These are phyloP conservation scores for Galeruca laticollis DNA, from an alignment of 2,888 invertebrate species.

Conservation along the genomic window DNA sequence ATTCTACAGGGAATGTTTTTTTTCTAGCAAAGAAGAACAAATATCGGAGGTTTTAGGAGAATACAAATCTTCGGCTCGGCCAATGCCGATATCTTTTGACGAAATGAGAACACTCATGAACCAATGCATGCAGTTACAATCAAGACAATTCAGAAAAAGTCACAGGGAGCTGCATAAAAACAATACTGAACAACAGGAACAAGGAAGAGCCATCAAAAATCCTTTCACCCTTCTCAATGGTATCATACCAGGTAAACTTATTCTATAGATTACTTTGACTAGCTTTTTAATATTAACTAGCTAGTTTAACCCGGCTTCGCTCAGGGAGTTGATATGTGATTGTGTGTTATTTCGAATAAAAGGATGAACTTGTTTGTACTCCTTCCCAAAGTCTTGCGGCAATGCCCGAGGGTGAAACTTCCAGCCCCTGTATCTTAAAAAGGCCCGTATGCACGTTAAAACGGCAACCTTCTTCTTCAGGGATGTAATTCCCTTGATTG, in stretches of 20 bases:
- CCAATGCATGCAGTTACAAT: slow-evolving; percentile 80
- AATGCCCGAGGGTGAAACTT: too few species aligned
- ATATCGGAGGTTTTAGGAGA: slow-evolving; percentile 74
- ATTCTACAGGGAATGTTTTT: slow-evolving; percentile 19
- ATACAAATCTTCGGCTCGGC: slow-evolving; percentile 73
- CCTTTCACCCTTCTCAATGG: slow-evolving; percentile 81
- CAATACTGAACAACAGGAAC: slow-evolving; percentile 37
- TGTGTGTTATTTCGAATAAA: too few species aligned
- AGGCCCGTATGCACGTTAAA: too few species aligned
- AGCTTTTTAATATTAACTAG: too few species aligned
- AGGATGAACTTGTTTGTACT: too few species aligned
- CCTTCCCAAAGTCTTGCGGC: too few species aligned
- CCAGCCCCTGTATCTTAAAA: too few species aligned
- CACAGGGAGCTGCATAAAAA: slow-evolving; percentile 57
- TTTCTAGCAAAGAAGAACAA: slow-evolving; percentile 78
- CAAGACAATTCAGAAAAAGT: slow-evolving; percentile 55
- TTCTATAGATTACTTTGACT: too few species aligned
- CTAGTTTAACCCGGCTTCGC: too few species aligned
- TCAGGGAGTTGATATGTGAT: too few species aligned
- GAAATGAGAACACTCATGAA: slow-evolving; percentile 85
- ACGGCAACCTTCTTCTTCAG: too few species aligned
- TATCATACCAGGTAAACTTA: slow-evolving; percentile 79
- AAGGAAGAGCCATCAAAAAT: slow-evolving; percentile 69
- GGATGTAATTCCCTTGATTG: too few species aligned
- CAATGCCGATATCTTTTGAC: slow-evolving; percentile 75